Conservation (phyloP, 2,888 invertebrate genomes). For the Cabera pusaria region DNA sequence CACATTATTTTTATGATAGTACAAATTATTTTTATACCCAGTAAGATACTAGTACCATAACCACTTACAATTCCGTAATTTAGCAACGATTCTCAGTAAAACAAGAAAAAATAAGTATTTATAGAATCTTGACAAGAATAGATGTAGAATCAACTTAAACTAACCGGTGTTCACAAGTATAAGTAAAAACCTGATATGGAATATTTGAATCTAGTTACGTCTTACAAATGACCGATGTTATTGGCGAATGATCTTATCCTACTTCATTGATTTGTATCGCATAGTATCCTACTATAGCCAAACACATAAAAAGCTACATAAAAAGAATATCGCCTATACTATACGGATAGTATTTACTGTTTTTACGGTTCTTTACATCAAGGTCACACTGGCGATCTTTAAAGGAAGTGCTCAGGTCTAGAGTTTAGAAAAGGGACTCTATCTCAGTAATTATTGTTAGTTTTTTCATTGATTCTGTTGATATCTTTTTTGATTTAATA, state of each 20-base stretch:
- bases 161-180: too few species aligned
- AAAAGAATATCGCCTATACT: slow-evolving; percentile 20
- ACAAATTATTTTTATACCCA: too few species aligned
- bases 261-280: slow-evolving; percentile 8
- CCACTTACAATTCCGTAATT: too few species aligned
- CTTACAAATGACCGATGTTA: too few species aligned
- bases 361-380: slow-evolving; percentile 25
- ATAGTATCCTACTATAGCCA: slow-evolving; percentile 6
- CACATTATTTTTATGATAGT: too few species aligned
- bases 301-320: slow-evolving; percentile 15
- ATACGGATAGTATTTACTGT: slow-evolving; percentile 19
- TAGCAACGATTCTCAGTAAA: too few species aligned
- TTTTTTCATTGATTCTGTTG: too few species aligned
- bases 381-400: slow-evolving; percentile 20
- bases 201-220: slow-evolving; percentile 7
- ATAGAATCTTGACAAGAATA: too few species aligned
- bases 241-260: slow-evolving; percentile 3
- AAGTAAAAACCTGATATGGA: too few species aligned
- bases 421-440: not conserved
- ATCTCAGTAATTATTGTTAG: slow-evolving; percentile 5
- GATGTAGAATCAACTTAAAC: too few species aligned
- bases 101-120: too few species aligned
- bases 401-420: slow-evolving; percentile 22
- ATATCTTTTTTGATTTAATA: not conserved
- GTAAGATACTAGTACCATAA: too few species aligned